Evolutionary conservation across 2,888 invertebrate species (phyloP), one percentile per base, ranked within the genome.

Genomic region (Nemoura dubitans): DNA sequence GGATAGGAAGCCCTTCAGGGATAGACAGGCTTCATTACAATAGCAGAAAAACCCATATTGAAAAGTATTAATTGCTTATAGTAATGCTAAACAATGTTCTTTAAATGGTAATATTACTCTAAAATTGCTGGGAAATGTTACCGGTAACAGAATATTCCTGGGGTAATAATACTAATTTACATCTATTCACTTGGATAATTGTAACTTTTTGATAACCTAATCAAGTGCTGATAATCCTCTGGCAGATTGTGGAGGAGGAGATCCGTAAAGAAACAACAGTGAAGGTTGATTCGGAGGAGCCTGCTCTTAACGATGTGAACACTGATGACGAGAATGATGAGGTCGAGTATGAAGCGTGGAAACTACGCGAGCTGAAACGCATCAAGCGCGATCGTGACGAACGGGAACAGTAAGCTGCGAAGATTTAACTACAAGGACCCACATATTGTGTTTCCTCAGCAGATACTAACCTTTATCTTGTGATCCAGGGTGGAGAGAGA

Each of bases 331-430:
- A 99, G 90, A 98, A 98, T 90, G 98, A 98, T 90, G 98, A 99
- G 91, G 94, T 98, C 10, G 98, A 98, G 90, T 99, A 99, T 90
- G 99, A 99, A 91, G 95, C 97, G 0, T 99, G 99, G 99, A 99
- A 99, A 92, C 92, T 99, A 42, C 94, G 99, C 27, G 99, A 99
- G 92, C 93, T 99, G 91, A 98, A 98, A 91, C 93, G 99, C 83
- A 96, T 99, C 89, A 99, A 99, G 91, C 94, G 99, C 0, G 98
- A 99, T 91, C 95, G 98, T 88, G 99, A 99, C 89, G 98, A 99
- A 92, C 93, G 97, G 89, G 99, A 99, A 92, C 94, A 95, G 96
- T 97, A 93, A 93, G 96, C 94, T 77, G 87, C 87, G 27, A 87
- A 25, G 21, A 85, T 86, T 2, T 59, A 21, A 59, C 2, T 16